A percentile compares a stretch with the other conserved stretches of the same genome.
These are phyloP conservation scores for Hedya salicella DNA, from an alignment of 2,888 invertebrate genomes.

Conservation along the genomic window DNA sequence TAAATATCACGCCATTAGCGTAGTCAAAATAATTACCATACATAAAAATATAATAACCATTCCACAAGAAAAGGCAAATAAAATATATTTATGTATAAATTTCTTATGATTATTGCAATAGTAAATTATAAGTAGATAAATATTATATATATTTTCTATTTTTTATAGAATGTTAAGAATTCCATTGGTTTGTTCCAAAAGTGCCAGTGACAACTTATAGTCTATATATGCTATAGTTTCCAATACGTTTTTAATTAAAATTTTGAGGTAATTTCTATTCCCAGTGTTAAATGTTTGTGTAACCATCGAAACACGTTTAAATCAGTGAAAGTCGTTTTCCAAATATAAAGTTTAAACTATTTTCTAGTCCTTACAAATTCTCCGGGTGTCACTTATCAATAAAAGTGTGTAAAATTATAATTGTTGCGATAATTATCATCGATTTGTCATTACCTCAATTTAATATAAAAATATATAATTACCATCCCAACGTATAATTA, in stretches of 20 bases:
- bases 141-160: constrained; percentile 30
- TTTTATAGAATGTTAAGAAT: constrained; percentile 7
- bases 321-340: neutral
- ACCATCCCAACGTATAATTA: neutral
- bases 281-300: neutral
- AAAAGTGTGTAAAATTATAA: too few species aligned
- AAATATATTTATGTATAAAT: constrained; percentile 30
- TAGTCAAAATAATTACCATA: neutral
- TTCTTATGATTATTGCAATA: constrained; percentile 41
- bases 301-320: neutral
- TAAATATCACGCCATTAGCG: constrained; percentile 16
- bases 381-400: neutral
- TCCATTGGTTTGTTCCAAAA: neutral
- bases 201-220: constrained; percentile 19
- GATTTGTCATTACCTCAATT: too few species aligned
- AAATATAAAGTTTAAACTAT: constrained; percentile 7
- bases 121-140: constrained; percentile 36
- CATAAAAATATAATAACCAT: constrained; percentile 18
- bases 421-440: too few species aligned
- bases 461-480: neutral
- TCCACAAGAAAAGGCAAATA: constrained; percentile 27
- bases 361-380: constrained; percentile 18
- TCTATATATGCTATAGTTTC: neutral
- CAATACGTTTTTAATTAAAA: neutral
- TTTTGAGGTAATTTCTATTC: neutral